Evolutionary conservation across 2,797 vertebrate species (phyloP), one percentile per base, ranked within the genome.

Genomic region (Xenentodon cancila): DNA sequence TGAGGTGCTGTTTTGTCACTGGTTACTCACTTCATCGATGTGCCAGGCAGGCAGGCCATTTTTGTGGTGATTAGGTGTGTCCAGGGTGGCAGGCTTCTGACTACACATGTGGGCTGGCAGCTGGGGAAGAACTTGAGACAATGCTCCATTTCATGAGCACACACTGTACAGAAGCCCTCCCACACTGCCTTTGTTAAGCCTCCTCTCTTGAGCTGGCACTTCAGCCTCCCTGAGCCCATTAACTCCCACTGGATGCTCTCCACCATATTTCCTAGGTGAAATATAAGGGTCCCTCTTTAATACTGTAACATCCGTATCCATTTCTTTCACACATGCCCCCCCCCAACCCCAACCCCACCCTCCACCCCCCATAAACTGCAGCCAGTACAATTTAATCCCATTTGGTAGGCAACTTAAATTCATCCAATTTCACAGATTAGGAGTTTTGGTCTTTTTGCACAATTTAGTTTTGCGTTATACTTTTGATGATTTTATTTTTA

Each of bases 341-440:
- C 66, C 71, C 74, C 73, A n/a, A n/a, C n/a, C n/a, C n/a, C n/a
- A n/a, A n/a, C n/a, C n/a, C n/a, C n/a, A n/a, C n/a, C n/a, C n/a
- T n/a, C n/a, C n/a, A n/a, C 63, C 67, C 75, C 76, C 68, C 45
- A 68, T 63, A 82, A 85, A 87, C 78, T 84, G 81, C 79, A 80
- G 77, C 85, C 83, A 77, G 84, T 89, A 84, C 86, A 82, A 80
- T 92, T 91, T 92, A 91, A 92, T 91, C 90, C 85, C 84, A 91
- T 92, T 92, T 91, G 75, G 85, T 79, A 69, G 73, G 79, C 79
- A 89, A 92, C 57, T 88, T 88, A 90, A 89, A 89, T 87, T 85
- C 80, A 92, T 93, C 90, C 90, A 90, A 88, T 93, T 92, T 92
- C 88, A 92, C 89, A 92, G 86, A 92, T 91, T 91, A 90, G 57